phyloP scores from a whole-genome alignment of 2,888 invertebrate species.

The Oscheius sp. region DNA sequence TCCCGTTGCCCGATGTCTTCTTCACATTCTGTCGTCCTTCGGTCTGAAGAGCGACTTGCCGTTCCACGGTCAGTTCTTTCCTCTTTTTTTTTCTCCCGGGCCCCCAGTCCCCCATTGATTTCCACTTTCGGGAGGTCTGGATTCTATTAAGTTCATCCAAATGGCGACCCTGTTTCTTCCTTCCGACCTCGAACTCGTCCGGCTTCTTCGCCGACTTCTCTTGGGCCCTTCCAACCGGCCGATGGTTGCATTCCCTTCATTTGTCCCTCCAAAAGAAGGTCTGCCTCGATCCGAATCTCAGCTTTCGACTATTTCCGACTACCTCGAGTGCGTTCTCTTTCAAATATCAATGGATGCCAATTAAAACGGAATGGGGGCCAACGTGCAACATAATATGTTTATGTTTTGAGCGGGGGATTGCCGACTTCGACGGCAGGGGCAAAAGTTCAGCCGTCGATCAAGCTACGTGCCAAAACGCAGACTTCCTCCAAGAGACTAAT shows the following conservation, averaged over 20 bases:
- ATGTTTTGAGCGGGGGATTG: neutral
- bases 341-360: neutral
- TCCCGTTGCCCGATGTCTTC: conserved; percentile 9
- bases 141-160: conserved; percentile 14
- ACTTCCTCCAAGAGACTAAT: neutral
- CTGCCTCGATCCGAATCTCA: conserved; percentile 20
- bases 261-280: neutral
- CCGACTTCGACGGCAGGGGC: neutral
- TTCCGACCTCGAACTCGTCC: conserved; percentile 19
- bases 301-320: conserved; percentile 24
- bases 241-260: conserved; percentile 20
- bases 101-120: conserved; percentile 16
- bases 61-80: conserved; percentile 25
- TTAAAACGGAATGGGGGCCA: neutral
- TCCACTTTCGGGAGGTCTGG: conserved; percentile 11
- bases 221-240: neutral
- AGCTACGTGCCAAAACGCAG: conserved; percentile 16
- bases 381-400: conserved; percentile 18
- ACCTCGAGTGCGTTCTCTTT: conserved; percentile 18
- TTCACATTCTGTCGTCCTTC: conserved; percentile 10
- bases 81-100: conserved; percentile 3
- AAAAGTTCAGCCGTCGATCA: conserved; percentile 2
- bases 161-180: conserved; percentile 17
- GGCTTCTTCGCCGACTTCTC: conserved; percentile 19
- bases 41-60: neutral